Evolutionary conservation across 2,113 vertebrate species (phyloP), one percentile per base, ranked within the genome.

Genomic region (Marmota flaviventris): DNA sequence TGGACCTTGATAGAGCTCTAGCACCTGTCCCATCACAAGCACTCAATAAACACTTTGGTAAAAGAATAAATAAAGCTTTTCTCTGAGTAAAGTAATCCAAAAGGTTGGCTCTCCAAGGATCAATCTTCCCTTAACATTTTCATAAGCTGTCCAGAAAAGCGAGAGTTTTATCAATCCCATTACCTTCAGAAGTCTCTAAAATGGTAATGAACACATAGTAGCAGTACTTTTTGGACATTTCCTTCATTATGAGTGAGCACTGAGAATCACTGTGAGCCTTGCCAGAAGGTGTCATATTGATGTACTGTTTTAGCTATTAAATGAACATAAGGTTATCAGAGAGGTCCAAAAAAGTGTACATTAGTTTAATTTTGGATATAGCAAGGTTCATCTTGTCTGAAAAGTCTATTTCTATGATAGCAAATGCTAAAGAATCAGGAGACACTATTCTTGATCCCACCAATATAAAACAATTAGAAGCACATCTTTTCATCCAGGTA

Each of bases 1-100:
- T 75, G 48, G 37, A 76, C 48, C 67, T 16, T 75, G 42, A 39
- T n/a, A 18, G 29, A 73, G 29, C 32, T 85, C 69, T 89, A 92
- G 39, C 8, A 67, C 72, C 25, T 25, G 56, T 77, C 20, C 9
- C 32, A 67, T 29, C 14, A 39, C n/a, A 82, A 51, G 3, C 17
- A 73, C 37, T 91, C 58, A 70, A 65, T 78, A 94, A 65, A 65
- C 63, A 61, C 56, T 89, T 51, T 89, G 24, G 86, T 72, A 51
- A 85, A 85, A 42, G 53, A 89, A 89, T 73, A 76, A 96, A 93
- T 67, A 75, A 69, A 85, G 5, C 34, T 92, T 3, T 92, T 94
- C 34, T 85, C 67, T 85, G 56, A 92, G 12, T 75, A 53, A 85
- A 70, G 18, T 22, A 65, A 83, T 78, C 32, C 12, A 94, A 86